phyloP scores from a whole-genome alignment of 2,113 vertebrate species.

The Pollachius pollachius region DNA sequence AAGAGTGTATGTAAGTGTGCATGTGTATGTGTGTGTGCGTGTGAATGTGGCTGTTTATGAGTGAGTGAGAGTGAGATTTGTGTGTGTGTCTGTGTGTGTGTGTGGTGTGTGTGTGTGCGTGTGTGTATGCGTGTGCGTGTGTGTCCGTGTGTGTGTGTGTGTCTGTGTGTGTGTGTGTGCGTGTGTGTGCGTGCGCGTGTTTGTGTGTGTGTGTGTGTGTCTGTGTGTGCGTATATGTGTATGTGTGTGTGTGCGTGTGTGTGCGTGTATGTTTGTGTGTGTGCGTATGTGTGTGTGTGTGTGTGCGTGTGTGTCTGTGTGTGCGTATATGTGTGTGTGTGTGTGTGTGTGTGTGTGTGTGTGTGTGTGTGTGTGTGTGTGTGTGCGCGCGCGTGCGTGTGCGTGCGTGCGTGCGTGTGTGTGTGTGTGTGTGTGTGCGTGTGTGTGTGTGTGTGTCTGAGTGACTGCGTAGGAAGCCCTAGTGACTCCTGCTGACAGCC shows the following conservation, averaged over 20 bases:
- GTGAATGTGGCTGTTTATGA: no score
- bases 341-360: not conserved
- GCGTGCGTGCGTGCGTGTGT: constrained; percentile 6
- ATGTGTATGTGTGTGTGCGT: no score
- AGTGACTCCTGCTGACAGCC: constrained; percentile 45
- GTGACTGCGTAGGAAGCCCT: constrained; percentile 50
- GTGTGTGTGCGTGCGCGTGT: not conserved
- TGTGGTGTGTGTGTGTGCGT: not conserved
- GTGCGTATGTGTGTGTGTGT: not conserved
- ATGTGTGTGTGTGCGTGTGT: not conserved
- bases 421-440: not conserved
- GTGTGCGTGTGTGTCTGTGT: not conserved
- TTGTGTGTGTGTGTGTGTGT: constrained; percentile 6
- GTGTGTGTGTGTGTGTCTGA: constrained; percentile 10
- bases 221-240: not conserved
- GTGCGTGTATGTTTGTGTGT: not conserved
- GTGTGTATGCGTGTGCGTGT: constrained; percentile 7
- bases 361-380: constrained; percentile 3
- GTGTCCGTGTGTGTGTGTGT: not conserved
- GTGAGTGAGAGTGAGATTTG: no score
- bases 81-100: no score
- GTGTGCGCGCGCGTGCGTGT: not conserved
- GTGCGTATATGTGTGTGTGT: not conserved
- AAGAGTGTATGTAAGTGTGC: no score
- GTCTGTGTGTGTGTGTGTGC: not conserved